Percentiles rank a stretch among this genome's conserved stretches.
These are phyloP conservation scores for Callopanchax toddi DNA, from an alignment of 2,113 vertebrate genomes.

Conservation along the genomic window DNA sequence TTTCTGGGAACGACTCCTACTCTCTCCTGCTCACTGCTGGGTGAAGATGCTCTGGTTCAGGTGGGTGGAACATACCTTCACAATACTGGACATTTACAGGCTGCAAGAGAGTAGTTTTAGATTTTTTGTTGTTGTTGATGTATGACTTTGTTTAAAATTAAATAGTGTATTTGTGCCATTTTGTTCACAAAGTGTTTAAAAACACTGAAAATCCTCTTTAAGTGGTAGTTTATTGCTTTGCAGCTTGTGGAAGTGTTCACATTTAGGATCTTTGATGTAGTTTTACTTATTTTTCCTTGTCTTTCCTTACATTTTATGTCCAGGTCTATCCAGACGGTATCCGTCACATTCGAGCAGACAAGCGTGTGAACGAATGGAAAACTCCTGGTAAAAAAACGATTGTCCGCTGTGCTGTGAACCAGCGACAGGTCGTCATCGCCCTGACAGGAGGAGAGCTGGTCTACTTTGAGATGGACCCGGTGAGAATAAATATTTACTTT, in stretches of 20 bases:
- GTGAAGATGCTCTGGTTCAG: slow-evolving; percentile 97
- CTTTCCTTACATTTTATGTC: background rate
- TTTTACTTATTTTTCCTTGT: background rate
- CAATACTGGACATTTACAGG: background rate
- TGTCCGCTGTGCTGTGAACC: slow-evolving; percentile 97
- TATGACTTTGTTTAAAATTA: too few relatives aligned
- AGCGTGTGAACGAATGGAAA: slow-evolving; percentile 99
- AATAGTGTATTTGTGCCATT: too few relatives aligned
- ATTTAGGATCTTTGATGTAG: too few relatives aligned
- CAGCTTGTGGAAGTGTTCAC: too few relatives aligned
- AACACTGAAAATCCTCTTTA: too few relatives aligned
- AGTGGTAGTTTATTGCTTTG: background rate
- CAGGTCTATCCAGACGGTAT: slow-evolving; percentile 98
- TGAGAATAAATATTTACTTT: slow-evolving; percentile 74
- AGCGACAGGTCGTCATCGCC: slow-evolving; percentile 98
- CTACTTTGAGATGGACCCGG: slow-evolving; percentile 99
- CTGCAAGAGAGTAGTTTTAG: background rate
- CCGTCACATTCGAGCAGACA: slow-evolving; percentile 96
- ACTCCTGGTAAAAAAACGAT: slow-evolving; percentile 98
- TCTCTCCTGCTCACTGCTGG: slow-evolving; percentile 94
- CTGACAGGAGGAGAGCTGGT: slow-evolving; percentile 97
- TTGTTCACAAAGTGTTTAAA: too few relatives aligned
- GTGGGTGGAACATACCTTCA: slow-evolving; percentile 64
- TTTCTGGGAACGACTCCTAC: slow-evolving; percentile 98
- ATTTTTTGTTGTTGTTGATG: too few relatives aligned